These are phyloP conservation scores for Ferrisia virgata DNA, from an alignment of 2,888 invertebrate genomes.

Conservation along the genomic window DNA sequence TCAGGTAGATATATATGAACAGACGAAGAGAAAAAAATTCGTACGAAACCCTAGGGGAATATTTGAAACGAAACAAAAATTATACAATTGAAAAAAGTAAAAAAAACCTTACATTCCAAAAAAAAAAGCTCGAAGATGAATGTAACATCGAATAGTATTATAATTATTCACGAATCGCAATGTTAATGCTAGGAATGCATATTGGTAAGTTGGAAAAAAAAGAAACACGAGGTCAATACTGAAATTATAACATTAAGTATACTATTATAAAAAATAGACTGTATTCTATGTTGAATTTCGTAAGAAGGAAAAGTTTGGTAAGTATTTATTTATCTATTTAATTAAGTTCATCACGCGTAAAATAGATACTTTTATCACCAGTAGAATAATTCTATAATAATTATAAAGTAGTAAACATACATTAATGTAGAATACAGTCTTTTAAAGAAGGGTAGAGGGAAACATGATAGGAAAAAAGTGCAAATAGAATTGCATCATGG, in stretches of 20 bases:
- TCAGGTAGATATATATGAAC: neutral
- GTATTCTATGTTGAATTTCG: neutral
- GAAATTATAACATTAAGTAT: neutral
- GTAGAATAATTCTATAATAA: neutral
- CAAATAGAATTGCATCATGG: neutral
- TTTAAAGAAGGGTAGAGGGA: neutral
- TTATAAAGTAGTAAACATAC: too few relatives aligned
- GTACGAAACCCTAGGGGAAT: neutral
- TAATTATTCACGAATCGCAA: slow-evolving; percentile 23
- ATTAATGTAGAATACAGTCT: neutral
- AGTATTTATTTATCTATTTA: neutral
- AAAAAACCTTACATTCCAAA: slow-evolving; percentile 29
- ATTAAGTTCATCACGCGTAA: neutral
- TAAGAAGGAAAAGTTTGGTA: neutral
- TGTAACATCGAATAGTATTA: neutral
- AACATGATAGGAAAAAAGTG: neutral
- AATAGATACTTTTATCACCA: neutral
- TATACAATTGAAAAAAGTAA: neutral
- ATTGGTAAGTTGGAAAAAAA: slow-evolving; percentile 1
- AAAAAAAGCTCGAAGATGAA: slow-evolving; percentile 41
- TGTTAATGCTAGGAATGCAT: slow-evolving; percentile 31
- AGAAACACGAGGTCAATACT: neutral
- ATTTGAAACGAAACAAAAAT: neutral
- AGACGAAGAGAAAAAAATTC: neutral
- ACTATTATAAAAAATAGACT: neutral